phyloP scores from a whole-genome alignment of 2,888 invertebrate genomes.

The Dicyrtoma fusca region DNA sequence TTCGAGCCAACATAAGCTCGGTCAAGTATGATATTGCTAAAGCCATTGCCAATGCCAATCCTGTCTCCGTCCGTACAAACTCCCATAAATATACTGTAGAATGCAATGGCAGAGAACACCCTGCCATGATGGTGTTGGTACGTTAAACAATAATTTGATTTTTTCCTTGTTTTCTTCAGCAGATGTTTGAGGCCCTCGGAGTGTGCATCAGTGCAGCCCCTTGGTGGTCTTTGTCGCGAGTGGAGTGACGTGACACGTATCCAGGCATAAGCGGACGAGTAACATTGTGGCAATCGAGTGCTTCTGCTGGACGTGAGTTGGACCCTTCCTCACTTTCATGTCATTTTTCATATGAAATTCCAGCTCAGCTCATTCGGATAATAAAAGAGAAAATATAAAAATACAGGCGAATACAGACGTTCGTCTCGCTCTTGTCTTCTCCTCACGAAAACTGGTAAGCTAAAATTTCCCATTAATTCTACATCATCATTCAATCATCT shows the following conservation, averaged over 20 bases:
- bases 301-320: not conserved
- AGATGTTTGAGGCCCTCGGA: slow-evolving; percentile 25
- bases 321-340: slow-evolving; percentile 11
- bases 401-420: not conserved
- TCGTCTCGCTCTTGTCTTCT: slow-evolving; percentile 1
- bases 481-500: too few species aligned
- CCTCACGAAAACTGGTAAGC: too few species aligned
- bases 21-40: slow-evolving; percentile 41
- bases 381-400: not conserved
- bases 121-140: slow-evolving; percentile 8
- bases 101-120: too few species aligned
- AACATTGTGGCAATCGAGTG: too few species aligned
- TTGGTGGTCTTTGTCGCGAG: too few species aligned
- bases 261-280: too few species aligned
- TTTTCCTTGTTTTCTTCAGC: slow-evolving; percentile 4
- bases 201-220: too few species aligned
- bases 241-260: too few species aligned
- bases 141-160: slow-evolving; percentile 33
- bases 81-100: not conserved
- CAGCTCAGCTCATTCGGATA: slow-evolving; percentile 28
- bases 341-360: slow-evolving; percentile 31
- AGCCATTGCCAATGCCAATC: not conserved
- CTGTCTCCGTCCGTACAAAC: not conserved
- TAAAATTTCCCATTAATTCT: slow-evolving; percentile 19
- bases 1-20: slow-evolving; percentile 39